Percentiles rank a stretch among this genome's conserved stretches.
phyloP scores from a whole-genome alignment of 2,888 invertebrate genomes.

The Pinctada fucata region DNA sequence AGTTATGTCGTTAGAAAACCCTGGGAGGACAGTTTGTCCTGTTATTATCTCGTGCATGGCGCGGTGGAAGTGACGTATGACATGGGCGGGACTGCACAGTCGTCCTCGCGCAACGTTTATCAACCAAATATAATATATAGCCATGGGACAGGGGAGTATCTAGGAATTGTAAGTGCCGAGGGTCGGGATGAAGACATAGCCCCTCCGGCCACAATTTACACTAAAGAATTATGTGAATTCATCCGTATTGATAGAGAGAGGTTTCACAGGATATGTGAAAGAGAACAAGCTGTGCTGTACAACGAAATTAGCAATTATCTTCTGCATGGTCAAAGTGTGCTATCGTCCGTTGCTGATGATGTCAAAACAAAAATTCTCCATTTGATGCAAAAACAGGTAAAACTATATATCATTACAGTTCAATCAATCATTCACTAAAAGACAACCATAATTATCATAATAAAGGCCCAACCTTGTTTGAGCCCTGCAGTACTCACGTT shows the following conservation, averaged over 20 bases:
- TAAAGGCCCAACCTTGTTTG: too few relatives aligned
- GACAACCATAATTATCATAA: too few relatives aligned
- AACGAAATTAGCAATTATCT: conserved; percentile 58
- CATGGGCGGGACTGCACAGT: conserved; percentile 47
- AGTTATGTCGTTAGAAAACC: conserved; percentile 59
- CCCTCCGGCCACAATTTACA: conserved; percentile 66
- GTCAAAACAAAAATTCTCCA: conserved; percentile 60
- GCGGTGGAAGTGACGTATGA: conserved; percentile 69
- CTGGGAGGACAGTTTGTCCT: conserved; percentile 59
- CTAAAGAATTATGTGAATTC: conserved; percentile 63
- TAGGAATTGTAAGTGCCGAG: conserved; percentile 65
- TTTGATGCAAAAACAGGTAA: conserved; percentile 63
- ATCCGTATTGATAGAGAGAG: conserved; percentile 63
- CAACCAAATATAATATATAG: conserved; percentile 70
- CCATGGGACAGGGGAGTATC: conserved; percentile 68
- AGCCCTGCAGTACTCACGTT: too few relatives aligned
- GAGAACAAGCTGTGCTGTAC: conserved; percentile 44
- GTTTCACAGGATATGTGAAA: conserved; percentile 58
- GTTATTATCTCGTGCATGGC: conserved; percentile 66
- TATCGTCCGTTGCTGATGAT: conserved; percentile 55
- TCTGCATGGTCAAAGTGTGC: conserved; percentile 44
- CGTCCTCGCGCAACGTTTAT: conserved; percentile 58
- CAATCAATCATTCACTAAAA: too few relatives aligned
- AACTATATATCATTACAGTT: neutral
- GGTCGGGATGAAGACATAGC: conserved; percentile 63